phyloP scores from a whole-genome alignment of 2,797 vertebrate species.

The Eutrigla gurnardus region DNA sequence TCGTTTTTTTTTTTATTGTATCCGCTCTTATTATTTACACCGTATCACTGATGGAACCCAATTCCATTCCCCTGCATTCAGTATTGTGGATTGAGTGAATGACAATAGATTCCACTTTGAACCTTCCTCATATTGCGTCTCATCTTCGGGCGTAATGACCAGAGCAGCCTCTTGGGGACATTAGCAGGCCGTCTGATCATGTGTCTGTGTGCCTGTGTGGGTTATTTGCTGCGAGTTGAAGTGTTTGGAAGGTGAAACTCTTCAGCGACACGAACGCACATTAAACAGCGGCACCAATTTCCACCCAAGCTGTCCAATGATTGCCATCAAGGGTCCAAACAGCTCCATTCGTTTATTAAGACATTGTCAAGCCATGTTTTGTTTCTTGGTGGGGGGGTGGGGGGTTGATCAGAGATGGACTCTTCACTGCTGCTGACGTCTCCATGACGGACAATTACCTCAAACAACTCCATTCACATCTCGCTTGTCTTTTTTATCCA shows the following conservation, averaged over 20 bases:
- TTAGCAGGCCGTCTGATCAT: neutral
- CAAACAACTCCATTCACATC: neutral
- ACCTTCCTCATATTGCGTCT: neutral
- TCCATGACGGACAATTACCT: constrained; percentile 7
- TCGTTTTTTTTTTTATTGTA: neutral
- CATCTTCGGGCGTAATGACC: neutral
- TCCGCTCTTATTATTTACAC: neutral
- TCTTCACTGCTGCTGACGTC: neutral
- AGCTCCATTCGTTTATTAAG: constrained; percentile 12
- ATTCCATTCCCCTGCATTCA: neutral
- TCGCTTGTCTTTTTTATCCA: too few species aligned
- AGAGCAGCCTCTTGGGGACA: constrained; percentile 1
- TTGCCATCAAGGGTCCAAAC: constrained; percentile 41
- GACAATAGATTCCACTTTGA: neutral
- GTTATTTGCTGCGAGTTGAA: neutral
- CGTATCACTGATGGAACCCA: neutral
- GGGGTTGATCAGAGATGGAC: neutral
- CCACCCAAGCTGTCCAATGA: constrained; percentile 18
- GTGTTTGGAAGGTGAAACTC: constrained; percentile 23
- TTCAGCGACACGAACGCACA: constrained; percentile 13
- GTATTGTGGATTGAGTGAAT: neutral
- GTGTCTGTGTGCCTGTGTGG: neutral
- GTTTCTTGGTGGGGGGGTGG: neutral
- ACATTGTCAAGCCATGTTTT: neutral
- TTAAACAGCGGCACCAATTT: constrained; percentile 36